Evolutionary conservation across 2,797 vertebrate genomes (phyloP).

Genomic region (Neopelma chrysocephalum): DNA sequence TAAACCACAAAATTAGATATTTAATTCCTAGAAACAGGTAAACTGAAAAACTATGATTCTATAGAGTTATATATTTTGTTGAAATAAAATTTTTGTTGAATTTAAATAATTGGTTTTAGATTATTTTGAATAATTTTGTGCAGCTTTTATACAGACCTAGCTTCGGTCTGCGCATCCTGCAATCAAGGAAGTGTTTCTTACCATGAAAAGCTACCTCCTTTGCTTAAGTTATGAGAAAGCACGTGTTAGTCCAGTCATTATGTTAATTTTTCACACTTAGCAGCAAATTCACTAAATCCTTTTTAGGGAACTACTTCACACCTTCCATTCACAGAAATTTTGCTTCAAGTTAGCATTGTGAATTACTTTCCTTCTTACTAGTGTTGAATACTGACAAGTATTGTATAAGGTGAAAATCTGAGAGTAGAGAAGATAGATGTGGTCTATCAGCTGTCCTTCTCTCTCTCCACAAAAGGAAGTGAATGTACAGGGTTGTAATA

Average conservation of each 20-base stretch:
- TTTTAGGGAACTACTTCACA: not conserved
- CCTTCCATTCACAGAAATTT: not conserved
- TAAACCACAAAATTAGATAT: not conserved
- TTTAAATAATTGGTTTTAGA: not conserved
- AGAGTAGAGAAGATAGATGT: not conserved
- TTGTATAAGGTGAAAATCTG: not conserved
- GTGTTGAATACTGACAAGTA: not conserved
- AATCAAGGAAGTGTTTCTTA: not conserved
- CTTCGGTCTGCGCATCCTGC: not conserved
- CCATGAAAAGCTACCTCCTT: not conserved
- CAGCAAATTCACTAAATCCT: not conserved
- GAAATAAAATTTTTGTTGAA: not conserved
- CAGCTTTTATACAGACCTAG: not conserved
- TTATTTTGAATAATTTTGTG: not conserved
- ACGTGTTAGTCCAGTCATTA: not conserved
- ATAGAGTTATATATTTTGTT: not conserved
- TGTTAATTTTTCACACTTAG: not conserved
- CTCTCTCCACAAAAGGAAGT: not conserved
- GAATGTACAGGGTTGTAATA: not conserved
- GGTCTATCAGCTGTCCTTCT: not conserved
- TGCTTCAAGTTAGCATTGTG: not conserved
- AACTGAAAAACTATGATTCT: not conserved
- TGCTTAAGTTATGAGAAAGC: not conserved
- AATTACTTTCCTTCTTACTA: not conserved
- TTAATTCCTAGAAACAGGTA: not conserved